Conservation (phyloP, 1,140 invertebrate species). For the Drosophila nigrodunni region DNA sequence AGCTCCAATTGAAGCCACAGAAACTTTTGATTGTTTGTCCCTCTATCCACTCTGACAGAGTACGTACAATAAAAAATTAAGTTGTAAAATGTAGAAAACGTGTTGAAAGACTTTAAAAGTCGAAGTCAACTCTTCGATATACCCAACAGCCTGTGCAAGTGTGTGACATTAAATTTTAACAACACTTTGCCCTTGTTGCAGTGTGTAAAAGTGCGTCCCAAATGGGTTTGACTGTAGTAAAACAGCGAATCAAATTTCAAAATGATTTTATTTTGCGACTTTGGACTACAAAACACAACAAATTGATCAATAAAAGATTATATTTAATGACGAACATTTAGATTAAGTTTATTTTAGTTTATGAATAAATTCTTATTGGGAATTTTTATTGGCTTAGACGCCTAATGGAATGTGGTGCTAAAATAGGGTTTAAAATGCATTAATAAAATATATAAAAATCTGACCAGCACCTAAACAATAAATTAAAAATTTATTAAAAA, state of each 20-base stretch:
- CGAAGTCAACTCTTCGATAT: constrained; percentile 48
- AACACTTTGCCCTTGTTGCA: constrained; percentile 23
- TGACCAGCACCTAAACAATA: no score
- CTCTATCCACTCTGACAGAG: constrained; percentile 24
- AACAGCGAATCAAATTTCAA: constrained; percentile 10
- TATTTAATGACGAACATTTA: no score
- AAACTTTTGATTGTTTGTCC: constrained; percentile 75
- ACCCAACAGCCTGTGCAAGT: constrained; percentile 17
- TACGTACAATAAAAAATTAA: constrained; percentile 67
- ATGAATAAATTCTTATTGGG: no score
- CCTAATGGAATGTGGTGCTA: no score
- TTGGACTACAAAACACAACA: no score
- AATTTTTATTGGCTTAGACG: no score
- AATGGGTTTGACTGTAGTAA: constrained; percentile 6
- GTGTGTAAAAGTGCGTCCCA: constrained; percentile 4
- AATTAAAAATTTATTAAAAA: no score
- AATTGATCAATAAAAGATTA: no score
- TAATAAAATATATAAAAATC: no score
- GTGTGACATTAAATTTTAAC: constrained; percentile 54
- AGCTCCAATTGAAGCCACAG: constrained; percentile 66
- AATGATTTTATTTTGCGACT: constrained; percentile 22
- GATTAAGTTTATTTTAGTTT: no score
- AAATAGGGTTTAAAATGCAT: no score
- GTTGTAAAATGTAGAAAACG: constrained; percentile 76
- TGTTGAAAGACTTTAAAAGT: constrained; percentile 65